Conservation (phyloP, 2,888 invertebrate species). For the Ommatoiulus sabulosus region DNA sequence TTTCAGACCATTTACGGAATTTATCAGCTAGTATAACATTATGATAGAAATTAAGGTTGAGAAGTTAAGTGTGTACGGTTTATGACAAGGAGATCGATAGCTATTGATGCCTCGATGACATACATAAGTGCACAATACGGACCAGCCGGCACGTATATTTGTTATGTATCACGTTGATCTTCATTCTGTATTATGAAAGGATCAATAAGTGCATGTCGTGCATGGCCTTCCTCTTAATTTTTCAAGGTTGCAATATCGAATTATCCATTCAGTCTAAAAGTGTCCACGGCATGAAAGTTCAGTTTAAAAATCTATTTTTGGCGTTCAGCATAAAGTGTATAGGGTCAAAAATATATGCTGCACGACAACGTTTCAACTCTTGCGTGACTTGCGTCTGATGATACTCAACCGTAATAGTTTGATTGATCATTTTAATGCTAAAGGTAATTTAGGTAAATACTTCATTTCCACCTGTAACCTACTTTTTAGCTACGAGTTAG, state of each 20-base stretch:
- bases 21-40: no score
- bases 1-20: no score
- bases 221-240: background rate
- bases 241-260: background rate
- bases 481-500: background rate
- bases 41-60: background rate
- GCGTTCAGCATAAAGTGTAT: no score
- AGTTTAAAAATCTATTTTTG: no score
- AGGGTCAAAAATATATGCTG: no score
- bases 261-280: background rate
- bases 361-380: no score
- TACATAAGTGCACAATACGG: background rate
- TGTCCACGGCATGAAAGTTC: background rate
- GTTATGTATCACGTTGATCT: background rate
- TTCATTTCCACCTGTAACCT: background rate
- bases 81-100: background rate
- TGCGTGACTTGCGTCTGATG: background rate
- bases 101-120: background rate
- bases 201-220: background rate
- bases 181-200: background rate
- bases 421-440: background rate
- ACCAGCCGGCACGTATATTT: background rate
- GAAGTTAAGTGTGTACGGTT: background rate
- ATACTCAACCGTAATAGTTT: no score
- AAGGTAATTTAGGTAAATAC: background rate